Base-by-base conservation (phyloP, 2,113 vertebrate genomes). In the Mirounga angustirostris region DNA sequence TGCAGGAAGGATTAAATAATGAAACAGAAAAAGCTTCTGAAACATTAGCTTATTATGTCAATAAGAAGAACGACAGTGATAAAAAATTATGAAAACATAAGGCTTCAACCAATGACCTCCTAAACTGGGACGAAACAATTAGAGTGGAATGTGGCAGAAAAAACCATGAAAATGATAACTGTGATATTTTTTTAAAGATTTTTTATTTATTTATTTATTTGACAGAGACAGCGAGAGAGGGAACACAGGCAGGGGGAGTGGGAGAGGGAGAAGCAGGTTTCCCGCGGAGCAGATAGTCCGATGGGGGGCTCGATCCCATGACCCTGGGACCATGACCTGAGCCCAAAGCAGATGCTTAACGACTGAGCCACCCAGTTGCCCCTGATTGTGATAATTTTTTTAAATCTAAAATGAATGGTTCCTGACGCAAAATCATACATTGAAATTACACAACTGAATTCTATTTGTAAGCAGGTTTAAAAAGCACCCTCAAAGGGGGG, bases 371-470 rank as follows among this genome's bases (percentile, higher is more conserved):
- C 46, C 46, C 46, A 46, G 46, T 9, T 8, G 8, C 46, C 46
- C 46, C 46, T 22, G 0, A 50, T 24, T 11, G 19, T 21, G 11
- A 89, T 71, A 65, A 40, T 3, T 85, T 36, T 79, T 92, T 78
- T 43, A 36, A 83, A 88, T 26, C 30, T 82, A 83, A 91, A 43
- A 79, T 52, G 13, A 83, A 28, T 21, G n/a, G 13, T 63, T 91
- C 28, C 18, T 94, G 54, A 83, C 30, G 1, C 46, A 40, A 95
- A 69, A 95, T 79, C 18, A 54, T 5, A 7, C 1, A 56, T 43
- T 95, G 28, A 74, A 89, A 95, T 91, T 54, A 67, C 1, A 69
- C 9, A 69, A 9, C 13, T 80, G 50, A 95, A 73, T 85, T 94
- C 74, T 83, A 78, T 63, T 21, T 78, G 13, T 56, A 94, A 91